Evolutionary conservation across 2,113 vertebrate genomes (phyloP), one percentile per base, ranked within the genome.

Genomic region (Pseudopipra pipra): DNA sequence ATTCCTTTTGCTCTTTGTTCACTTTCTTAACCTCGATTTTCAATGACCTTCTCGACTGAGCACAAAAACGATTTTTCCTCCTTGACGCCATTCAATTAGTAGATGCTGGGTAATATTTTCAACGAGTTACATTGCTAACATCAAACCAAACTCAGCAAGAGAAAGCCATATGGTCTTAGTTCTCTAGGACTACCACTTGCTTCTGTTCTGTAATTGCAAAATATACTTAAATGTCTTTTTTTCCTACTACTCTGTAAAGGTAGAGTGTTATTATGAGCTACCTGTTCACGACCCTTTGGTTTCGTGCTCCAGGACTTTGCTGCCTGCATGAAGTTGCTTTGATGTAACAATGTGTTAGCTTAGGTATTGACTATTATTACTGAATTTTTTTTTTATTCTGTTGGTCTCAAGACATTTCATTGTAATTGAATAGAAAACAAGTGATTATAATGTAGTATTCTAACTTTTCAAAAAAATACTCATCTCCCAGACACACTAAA

Each of bases 241-340:
- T 59, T 61, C 17, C 27, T 41, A 22, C 14, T 56, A 25, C 35
- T 70, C 51, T 70, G 17, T 43, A 78, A 74, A 74, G 7, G 11
- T 37, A 15, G 14, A n/a, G 11, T 14, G 4, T 28, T 52, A 6
- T n/a, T 41, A 14, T n/a, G 20, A 6, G 9, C 19, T 39, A 28
- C 4, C 6, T 68, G 12, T 3, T 63, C 0, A 0, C 21, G 5
- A 5, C 39, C 11, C 20, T 88, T 73, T 30, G 28, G 6, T 15
- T 37, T 56, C 4, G 11, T 74, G 13, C 5, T 76, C 27, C 31
- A 33, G n/a, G 14, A 43, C 18, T 63, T 43, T 31, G 27, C 43
- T 43, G 19, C 15, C 62, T 65, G 19, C 19, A 31, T 22, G 28
- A 65, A 43, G 39, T 31, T 43, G 28, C 30, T 41, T 63, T 63